Evolutionary conservation across 2,888 invertebrate genomes (phyloP).

Genomic region (Melanostoma mellinum): DNA sequence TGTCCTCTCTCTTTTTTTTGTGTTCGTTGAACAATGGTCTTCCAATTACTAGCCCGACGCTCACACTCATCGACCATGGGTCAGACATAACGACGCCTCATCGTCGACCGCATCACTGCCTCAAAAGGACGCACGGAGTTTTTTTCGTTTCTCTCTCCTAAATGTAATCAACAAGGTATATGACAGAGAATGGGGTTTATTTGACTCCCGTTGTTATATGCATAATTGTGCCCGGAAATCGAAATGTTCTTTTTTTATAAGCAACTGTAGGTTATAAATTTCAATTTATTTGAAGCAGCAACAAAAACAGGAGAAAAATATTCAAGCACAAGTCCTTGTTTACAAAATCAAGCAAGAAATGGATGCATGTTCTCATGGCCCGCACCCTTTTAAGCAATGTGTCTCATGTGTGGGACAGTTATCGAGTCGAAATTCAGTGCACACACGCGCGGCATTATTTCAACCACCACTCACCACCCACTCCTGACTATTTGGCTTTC

Average conservation of each 20-base stretch:
- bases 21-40: constrained; percentile 58
- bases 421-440: constrained; percentile 63
- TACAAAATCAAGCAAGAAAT: constrained; percentile 36
- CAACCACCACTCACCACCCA: constrained; percentile 47
- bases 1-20: constrained; percentile 45
- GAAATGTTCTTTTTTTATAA: constrained; percentile 55
- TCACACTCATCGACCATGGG: constrained; percentile 56
- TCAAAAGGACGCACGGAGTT: constrained; percentile 34
- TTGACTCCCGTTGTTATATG: constrained; percentile 2
- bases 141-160: constrained; percentile 1
- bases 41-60: constrained; percentile 64
- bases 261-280: constrained; percentile 55
- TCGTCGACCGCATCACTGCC: constrained; percentile 52
- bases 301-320: constrained; percentile 28
- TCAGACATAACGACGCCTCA: constrained; percentile 69
- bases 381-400: not conserved
- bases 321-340: constrained; percentile 32
- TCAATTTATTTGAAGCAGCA: constrained; percentile 63
- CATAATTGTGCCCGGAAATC: constrained; percentile 60
- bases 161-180: constrained; percentile 57
- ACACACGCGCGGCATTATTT: constrained; percentile 38
- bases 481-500: not conserved
- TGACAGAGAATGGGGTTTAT: not conserved
- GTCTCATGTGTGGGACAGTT: not conserved
- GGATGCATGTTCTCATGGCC: constrained; percentile 33